Evolutionary conservation across 2,888 invertebrate species (phyloP).

Genomic region (Criorhina ranunculi): DNA sequence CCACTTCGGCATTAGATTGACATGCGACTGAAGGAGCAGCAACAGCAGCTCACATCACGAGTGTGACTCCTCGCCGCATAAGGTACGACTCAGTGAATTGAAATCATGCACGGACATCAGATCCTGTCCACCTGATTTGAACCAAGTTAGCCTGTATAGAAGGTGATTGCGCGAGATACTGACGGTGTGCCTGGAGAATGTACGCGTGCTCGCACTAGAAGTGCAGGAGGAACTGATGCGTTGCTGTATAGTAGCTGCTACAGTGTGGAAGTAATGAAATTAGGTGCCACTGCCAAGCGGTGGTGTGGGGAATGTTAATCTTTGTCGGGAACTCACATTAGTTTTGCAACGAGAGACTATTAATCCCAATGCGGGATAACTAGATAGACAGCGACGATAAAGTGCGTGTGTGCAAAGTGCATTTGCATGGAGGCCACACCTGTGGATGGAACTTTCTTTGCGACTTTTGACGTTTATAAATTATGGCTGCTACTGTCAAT

Average conservation of each 20-base stretch:
- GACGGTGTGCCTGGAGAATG: conserved; percentile 20
- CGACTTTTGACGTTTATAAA: conserved; percentile 71
- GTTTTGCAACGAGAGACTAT: conserved; percentile 61
- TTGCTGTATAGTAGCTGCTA: conserved; percentile 43
- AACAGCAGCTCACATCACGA: conserved; percentile 42
- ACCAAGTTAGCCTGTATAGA: conserved; percentile 43
- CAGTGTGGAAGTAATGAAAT: conserved; percentile 74
- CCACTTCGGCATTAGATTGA: conserved; percentile 73
- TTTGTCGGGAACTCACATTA: conserved; percentile 69
- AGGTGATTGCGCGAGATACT: conserved; percentile 13
- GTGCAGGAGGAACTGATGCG: conserved; percentile 34
- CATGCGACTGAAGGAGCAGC: conserved; percentile 52
- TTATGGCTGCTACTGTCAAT: conserved; percentile 74
- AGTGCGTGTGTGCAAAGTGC: conserved; percentile 67
- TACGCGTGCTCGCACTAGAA: conserved; percentile 46
- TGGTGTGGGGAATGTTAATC: conserved; percentile 52
- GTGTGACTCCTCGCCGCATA: conserved; percentile 65
- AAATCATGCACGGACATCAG: conserved; percentile 73
- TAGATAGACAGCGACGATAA: conserved; percentile 66
- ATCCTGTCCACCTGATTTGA: conserved; percentile 74
- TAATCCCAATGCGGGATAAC: conserved; percentile 60
- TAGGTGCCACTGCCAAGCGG: conserved; percentile 65
- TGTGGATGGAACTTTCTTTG: conserved; percentile 57
- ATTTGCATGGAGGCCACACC: conserved; percentile 65
- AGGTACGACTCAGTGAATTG: conserved; percentile 71